phyloP scores from a whole-genome alignment of 2,113 vertebrate genomes.

The Campylorhamphus procurvoides region DNA sequence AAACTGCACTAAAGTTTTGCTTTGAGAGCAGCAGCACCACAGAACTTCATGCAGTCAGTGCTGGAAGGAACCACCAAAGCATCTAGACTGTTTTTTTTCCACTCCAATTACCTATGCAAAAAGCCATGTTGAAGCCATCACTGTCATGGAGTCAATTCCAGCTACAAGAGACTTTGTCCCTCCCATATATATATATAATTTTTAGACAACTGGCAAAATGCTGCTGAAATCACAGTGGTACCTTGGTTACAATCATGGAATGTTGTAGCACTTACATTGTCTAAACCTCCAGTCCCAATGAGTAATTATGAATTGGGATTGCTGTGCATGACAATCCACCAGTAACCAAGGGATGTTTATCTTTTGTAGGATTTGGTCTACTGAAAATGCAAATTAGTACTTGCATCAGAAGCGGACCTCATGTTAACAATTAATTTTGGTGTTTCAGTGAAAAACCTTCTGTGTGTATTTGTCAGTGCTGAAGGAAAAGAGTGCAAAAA shows the following conservation, averaged over 20 bases:
- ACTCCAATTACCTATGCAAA: not conserved
- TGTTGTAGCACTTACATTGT: not conserved
- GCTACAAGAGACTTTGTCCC: not conserved
- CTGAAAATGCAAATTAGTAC: not conserved
- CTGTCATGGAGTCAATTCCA: not conserved
- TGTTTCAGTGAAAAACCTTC: not conserved
- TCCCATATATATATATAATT: not conserved
- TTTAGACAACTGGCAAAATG: not conserved
- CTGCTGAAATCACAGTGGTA: not conserved
- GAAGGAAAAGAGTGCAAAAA: conserved; percentile 15
- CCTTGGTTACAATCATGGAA: not conserved
- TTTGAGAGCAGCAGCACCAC: not conserved
- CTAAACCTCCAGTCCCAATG: not conserved
- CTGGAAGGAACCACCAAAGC: not conserved
- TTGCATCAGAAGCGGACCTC: not conserved
- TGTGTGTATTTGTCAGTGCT: not conserved
- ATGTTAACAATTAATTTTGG: not conserved
- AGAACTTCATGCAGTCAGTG: not conserved
- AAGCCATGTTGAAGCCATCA: not conserved
- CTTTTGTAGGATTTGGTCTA: not conserved
- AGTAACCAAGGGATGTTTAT: not conserved
- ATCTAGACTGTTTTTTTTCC: not conserved
- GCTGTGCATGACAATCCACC: not conserved
- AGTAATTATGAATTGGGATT: not conserved
- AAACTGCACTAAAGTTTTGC: not conserved